These are phyloP conservation scores for Lochmaea crataegi DNA, from an alignment of 2,888 invertebrate species.

Conservation along the genomic window DNA sequence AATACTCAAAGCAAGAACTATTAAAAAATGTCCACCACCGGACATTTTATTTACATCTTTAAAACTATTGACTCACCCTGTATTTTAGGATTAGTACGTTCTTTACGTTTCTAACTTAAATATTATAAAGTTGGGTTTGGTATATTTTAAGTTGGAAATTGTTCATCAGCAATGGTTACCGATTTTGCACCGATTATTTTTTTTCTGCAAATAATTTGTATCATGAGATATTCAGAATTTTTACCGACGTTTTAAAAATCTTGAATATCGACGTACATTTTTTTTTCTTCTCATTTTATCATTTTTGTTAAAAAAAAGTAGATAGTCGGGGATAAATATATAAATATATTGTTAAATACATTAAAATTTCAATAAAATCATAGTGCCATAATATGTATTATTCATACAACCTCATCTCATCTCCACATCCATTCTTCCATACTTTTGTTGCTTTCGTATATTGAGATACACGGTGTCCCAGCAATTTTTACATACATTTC, in stretches of 20 bases:
- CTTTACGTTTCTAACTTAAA: not conserved
- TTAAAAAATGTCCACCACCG: no score
- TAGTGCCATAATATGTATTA: conserved; percentile 66
- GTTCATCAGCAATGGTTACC: conserved; percentile 32
- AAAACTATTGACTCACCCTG: not conserved
- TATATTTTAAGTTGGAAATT: conserved; percentile 7
- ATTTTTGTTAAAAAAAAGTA: conserved; percentile 33
- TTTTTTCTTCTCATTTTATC: conserved; percentile 32
- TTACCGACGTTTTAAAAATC: not conserved
- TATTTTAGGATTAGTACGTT: not conserved
- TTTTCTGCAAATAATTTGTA: conserved; percentile 9
- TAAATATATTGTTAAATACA: conserved; percentile 56
- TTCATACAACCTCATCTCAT: conserved; percentile 51
- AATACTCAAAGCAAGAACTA: no score
- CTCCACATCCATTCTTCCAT: conserved; percentile 39
- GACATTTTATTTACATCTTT: not conserved
- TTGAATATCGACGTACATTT: conserved; percentile 12
- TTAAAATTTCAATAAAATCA: conserved; percentile 65
- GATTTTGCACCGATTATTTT: conserved; percentile 16
- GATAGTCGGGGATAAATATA: conserved; percentile 43
- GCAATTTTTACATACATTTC: conserved; percentile 17
- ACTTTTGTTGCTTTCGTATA: conserved; percentile 26
- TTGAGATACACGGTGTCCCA: not conserved
- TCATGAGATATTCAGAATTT: conserved; percentile 19
- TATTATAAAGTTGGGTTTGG: not conserved